phyloP scores from a whole-genome alignment of 2,888 invertebrate genomes.

The Acronicta psi region DNA sequence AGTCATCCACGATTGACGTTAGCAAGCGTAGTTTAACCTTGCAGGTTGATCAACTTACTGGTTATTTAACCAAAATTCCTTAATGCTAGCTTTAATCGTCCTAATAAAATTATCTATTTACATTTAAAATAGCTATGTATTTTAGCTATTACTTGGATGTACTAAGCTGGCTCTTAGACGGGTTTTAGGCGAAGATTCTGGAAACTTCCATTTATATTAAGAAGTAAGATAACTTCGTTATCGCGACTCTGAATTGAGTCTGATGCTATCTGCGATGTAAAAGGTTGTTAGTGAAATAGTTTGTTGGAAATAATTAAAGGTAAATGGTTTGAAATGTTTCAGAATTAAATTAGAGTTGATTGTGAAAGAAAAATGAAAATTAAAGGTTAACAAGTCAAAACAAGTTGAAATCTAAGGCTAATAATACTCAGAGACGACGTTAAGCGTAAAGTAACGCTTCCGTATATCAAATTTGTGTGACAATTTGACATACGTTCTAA shows the following conservation, averaged over 20 bases:
- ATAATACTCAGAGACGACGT: too few species aligned
- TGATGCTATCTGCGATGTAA: constrained; percentile 47
- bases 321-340: constrained; percentile 22
- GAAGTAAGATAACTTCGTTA: constrained; percentile 51
- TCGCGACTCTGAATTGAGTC: constrained; percentile 36
- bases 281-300: constrained; percentile 41
- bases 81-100: background rate
- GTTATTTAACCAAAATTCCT: background rate
- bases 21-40: background rate
- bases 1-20: background rate
- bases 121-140: constrained; percentile 3
- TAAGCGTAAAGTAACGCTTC: too few species aligned
- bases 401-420: too few species aligned
- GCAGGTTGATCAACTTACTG: background rate
- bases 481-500: too few species aligned
- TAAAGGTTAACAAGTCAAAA: too few species aligned
- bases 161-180: constrained; percentile 7
- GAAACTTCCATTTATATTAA: constrained; percentile 48
- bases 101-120: background rate
- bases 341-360: constrained; percentile 20
- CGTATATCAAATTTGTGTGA: too few species aligned
- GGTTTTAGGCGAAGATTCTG: constrained; percentile 26
- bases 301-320: constrained; percentile 32
- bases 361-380: too few species aligned
- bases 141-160: constrained; percentile 17